Conservation (phyloP, 2,888 invertebrate species). For the Ecliptopera silaceata region DNA sequence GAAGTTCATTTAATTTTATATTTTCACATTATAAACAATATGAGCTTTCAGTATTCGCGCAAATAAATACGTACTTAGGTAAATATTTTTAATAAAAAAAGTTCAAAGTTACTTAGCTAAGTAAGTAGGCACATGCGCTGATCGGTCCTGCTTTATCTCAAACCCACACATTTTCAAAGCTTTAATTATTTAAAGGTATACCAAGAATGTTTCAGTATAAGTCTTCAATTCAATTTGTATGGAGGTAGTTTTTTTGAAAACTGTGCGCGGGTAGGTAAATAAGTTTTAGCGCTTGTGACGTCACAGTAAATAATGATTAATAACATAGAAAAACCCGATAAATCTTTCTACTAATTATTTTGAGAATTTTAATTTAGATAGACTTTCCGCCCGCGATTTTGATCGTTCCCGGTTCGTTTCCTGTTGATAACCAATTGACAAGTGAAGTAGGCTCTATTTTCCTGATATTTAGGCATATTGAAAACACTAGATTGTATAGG, state of each 20-base stretch:
- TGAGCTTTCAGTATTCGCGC: background rate
- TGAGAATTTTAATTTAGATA: too few species aligned
- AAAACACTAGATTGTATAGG: too few species aligned
- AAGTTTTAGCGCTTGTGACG: too few species aligned
- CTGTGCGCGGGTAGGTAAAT: background rate
- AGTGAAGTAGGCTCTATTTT: too few species aligned
- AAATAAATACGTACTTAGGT: background rate
- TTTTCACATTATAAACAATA: background rate
- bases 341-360: too few species aligned
- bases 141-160: background rate
- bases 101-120: slow-evolving; percentile 6
- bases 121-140: too few species aligned
- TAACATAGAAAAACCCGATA: too few species aligned
- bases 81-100: background rate
- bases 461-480: too few species aligned
- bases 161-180: slow-evolving; percentile 7
- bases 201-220: background rate
- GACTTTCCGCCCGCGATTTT: too few species aligned
- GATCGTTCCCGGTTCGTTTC: too few species aligned
- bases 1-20: background rate
- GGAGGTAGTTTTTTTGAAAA: background rate
- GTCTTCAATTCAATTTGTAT: background rate
- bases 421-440: too few species aligned
- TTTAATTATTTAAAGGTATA: slow-evolving; percentile 11
- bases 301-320: too few species aligned